These are phyloP conservation scores for Rhagoletis pomonella DNA, from an alignment of 1,140 invertebrate species.

Conservation along the genomic window DNA sequence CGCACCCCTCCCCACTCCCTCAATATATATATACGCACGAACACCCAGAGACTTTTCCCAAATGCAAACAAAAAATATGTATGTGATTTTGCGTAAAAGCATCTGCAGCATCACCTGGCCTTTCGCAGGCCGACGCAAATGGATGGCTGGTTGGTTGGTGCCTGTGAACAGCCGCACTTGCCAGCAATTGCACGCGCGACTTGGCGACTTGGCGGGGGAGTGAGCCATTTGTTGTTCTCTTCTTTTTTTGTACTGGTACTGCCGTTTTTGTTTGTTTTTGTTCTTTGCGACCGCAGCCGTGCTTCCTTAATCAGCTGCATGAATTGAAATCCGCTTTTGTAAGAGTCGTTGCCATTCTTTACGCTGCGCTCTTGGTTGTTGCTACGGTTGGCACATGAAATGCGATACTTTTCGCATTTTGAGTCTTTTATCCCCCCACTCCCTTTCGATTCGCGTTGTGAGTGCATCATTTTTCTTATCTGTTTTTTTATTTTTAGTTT, in stretches of 20 bases:
- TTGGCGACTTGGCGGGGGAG: background rate
- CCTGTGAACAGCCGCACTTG: constrained; percentile 41
- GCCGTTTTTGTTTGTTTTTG: background rate
- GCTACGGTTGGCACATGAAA: background rate
- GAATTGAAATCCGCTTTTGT: constrained; percentile 31
- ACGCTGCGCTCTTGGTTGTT: background rate
- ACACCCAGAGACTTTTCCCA: background rate
- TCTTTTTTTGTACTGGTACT: too few relatives aligned
- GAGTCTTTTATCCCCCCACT: background rate
- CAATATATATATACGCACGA: background rate
- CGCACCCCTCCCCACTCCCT: background rate
- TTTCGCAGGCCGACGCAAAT: constrained; percentile 3
- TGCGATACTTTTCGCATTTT: constrained; percentile 11
- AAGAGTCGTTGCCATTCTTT: background rate
- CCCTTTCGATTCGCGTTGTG: background rate
- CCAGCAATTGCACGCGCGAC: background rate
- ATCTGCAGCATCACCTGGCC: constrained; percentile 35
- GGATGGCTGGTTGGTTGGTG: constrained; percentile 1
- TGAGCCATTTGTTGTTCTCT: background rate
- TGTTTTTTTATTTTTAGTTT: background rate
- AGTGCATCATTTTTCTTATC: constrained; percentile 44
- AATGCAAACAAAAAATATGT: background rate
- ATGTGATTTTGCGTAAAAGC: constrained; percentile 4
- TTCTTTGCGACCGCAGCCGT: background rate
- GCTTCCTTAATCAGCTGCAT: constrained; percentile 43